These are phyloP conservation scores for Leptinotarsa haldemani DNA, from an alignment of 2,888 invertebrate species.

Conservation along the genomic window DNA sequence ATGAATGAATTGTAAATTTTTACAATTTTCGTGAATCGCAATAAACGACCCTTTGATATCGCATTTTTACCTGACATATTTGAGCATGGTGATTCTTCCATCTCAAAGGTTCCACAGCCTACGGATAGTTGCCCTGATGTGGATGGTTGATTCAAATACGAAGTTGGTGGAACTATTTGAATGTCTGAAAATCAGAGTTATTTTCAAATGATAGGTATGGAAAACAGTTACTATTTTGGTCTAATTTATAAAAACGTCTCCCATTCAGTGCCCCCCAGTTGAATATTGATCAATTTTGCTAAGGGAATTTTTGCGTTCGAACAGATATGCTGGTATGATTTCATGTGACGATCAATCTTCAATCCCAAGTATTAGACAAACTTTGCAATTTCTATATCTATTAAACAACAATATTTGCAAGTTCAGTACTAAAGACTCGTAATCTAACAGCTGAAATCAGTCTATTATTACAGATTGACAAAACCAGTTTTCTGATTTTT, in stretches of 20 bases:
- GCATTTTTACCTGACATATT: slow-evolving; percentile 4
- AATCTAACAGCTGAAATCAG: neutral
- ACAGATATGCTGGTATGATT: no score
- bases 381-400: neutral
- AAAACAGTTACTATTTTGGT: no score
- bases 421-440: neutral
- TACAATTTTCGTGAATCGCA: neutral
- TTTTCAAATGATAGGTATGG: neutral
- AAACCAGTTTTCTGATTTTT: neutral
- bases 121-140: slow-evolving; percentile 7
- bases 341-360: no score
- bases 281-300: no score
- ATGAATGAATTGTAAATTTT: neutral
- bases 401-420: neutral
- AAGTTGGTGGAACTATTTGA: slow-evolving; percentile 2
- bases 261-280: no score
- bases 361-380: neutral
- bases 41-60: slow-evolving; percentile 6
- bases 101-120: neutral
- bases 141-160: slow-evolving; percentile 4
- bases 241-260: no score
- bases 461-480: neutral
- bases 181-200: slow-evolving; percentile 9
- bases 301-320: no score
- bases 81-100: slow-evolving; percentile 5